These are phyloP conservation scores for Berghia stephanieae DNA, from an alignment of 1,140 invertebrate species.

Conservation along the genomic window DNA sequence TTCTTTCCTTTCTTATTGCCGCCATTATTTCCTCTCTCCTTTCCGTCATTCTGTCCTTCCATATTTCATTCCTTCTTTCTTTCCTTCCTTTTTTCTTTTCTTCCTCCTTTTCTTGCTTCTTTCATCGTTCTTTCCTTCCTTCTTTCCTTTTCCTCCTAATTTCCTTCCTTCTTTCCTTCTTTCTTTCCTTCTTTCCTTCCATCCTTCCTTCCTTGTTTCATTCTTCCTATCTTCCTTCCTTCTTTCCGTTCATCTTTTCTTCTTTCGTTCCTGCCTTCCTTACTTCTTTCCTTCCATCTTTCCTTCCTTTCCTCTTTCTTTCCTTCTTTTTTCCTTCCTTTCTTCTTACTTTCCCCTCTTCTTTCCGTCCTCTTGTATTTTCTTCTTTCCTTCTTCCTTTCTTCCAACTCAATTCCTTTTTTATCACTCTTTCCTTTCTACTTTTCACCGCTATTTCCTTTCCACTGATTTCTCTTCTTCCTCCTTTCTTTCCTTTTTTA, in stretches of 20 bases:
- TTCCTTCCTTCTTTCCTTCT: background rate
- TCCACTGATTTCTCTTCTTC: too few relatives aligned
- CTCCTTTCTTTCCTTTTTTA: too few relatives aligned
- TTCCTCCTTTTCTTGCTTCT: background rate
- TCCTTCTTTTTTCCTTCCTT: conserved; percentile 12
- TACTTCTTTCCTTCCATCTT: background rate
- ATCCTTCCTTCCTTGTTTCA: background rate
- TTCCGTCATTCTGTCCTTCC: too few relatives aligned
- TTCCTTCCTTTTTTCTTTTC: conserved; percentile 7
- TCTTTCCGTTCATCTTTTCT: background rate
- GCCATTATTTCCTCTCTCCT: too few relatives aligned
- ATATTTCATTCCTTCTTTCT: too few relatives aligned
- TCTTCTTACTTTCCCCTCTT: too few relatives aligned
- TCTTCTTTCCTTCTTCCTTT: too few relatives aligned
- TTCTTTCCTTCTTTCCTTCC: background rate
- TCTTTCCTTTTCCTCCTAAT: background rate
- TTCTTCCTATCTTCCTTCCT: background rate
- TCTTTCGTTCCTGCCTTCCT: background rate
- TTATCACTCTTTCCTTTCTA: too few relatives aligned
- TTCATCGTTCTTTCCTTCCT: background rate
- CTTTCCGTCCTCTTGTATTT: too few relatives aligned
- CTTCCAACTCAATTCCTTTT: too few relatives aligned
- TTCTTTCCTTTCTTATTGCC: too few relatives aligned
- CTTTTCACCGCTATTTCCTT: too few relatives aligned
- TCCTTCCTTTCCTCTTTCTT: background rate